These are phyloP conservation scores for Oryzias dopingdopingensis DNA, from an alignment of 2,797 vertebrate species.

Conservation along the genomic window DNA sequence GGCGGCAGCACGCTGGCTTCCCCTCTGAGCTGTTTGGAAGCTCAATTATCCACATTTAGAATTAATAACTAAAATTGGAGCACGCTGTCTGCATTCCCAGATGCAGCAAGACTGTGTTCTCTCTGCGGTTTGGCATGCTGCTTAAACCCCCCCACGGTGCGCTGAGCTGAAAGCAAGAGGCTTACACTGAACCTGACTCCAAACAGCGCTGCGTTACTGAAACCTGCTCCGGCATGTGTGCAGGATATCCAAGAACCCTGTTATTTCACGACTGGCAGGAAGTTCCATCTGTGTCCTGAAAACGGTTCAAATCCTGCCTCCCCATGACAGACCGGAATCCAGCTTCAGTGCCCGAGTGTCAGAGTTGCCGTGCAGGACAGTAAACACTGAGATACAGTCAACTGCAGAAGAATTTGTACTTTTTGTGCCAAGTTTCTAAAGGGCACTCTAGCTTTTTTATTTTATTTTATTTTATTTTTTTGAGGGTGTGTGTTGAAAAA, in stretches of 20 bases:
- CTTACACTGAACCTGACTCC: constrained; percentile 23
- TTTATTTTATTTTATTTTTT: too few species aligned
- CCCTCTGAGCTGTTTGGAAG: constrained; percentile 6
- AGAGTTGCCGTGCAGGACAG: constrained; percentile 9
- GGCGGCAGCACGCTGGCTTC: too few species aligned
- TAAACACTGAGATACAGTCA: constrained; percentile 28
- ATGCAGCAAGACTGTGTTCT: constrained; percentile 16
- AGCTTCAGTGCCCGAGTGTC: constrained; percentile 1
- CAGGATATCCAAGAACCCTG: constrained; percentile 57
- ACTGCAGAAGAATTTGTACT: constrained; percentile 39
- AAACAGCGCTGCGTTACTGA: constrained; percentile 31
- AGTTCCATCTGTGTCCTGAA: constrained; percentile 59
- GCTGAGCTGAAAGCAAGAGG: constrained; percentile 20
- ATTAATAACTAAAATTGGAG: constrained; percentile 25
- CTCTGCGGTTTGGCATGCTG: constrained; percentile 8
- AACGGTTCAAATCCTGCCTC: constrained; percentile 13
- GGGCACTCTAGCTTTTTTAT: not conserved
- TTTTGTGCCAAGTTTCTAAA: constrained; percentile 45
- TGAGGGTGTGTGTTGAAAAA: not conserved
- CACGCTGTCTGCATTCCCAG: constrained; percentile 8
- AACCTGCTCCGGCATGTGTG: constrained; percentile 12
- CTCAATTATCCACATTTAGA: constrained; percentile 17
- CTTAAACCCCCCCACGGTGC: not conserved
- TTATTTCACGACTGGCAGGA: constrained; percentile 51
- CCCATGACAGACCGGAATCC: constrained; percentile 23